These are phyloP conservation scores for Torymus tubicola DNA, from an alignment of 2,888 invertebrate genomes.

Conservation along the genomic window DNA sequence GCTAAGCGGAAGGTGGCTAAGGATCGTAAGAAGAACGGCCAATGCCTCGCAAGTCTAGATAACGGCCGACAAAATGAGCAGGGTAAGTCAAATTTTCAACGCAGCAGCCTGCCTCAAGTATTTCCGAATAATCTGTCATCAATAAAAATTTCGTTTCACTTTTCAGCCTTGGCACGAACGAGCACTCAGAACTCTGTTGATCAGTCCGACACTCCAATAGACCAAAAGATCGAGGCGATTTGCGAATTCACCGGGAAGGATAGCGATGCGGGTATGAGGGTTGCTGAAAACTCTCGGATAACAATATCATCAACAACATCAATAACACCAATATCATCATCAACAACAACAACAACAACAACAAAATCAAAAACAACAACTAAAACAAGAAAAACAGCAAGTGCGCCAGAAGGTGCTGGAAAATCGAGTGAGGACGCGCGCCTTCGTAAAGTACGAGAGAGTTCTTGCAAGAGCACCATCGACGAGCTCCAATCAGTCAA, in stretches of 20 bases:
- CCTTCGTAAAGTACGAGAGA: background rate
- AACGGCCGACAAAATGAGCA: conserved; percentile 2
- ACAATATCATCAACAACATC: no score
- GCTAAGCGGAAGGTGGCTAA: conserved; percentile 46
- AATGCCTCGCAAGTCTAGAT: background rate
- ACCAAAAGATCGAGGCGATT: conserved; percentile 60
- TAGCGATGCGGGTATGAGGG: conserved; percentile 75
- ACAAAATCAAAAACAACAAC: no score
- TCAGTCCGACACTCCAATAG: background rate
- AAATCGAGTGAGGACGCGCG: background rate
- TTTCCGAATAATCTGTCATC: background rate
- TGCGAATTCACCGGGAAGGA: conserved; percentile 72
- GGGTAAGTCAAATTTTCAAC: conserved; percentile 2
- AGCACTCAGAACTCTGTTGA: background rate
- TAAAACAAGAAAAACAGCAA: no score
- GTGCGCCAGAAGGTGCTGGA: no score
- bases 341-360: no score
- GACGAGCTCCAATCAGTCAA: conserved; percentile 60
- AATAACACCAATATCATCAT: no score
- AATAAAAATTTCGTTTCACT: conserved; percentile 23
- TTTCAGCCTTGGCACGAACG: conserved; percentile 40
- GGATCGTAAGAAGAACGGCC: background rate
- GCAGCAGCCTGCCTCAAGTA: no score
- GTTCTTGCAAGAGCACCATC: conserved; percentile 9
- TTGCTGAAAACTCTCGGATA: conserved; percentile 74